Evolutionary conservation across 1,140 invertebrate species (phyloP), one percentile per base, ranked within the genome.

Genomic region (Drosophila tani): DNA sequence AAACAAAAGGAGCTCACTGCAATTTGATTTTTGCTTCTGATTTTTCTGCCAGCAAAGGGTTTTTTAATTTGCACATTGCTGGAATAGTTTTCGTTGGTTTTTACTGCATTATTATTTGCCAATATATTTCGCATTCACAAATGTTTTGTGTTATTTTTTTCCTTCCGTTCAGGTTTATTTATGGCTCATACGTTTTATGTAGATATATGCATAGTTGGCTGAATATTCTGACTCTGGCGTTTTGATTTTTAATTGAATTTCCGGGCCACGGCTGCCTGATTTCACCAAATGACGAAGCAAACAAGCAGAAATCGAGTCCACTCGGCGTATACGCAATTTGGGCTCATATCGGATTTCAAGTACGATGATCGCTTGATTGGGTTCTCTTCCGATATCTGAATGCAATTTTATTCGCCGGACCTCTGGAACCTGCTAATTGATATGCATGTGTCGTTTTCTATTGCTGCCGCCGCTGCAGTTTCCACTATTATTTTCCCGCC

Each of bases 201-300:
- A 71, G 15, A 50, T 50, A 64, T 68, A 41, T 71, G 65, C 35
- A 58, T 50, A 73, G 40, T 71, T 41, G 29, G 19, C 11, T 60
- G 69, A 11, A 51, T 51, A 40, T 60, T 73, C 57, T 17, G 65
- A 70, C 19, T 70, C 69, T 78, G 64, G 45, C 65, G 49, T 69
- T 71, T 78, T 78, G 75, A 78, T 78, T 78, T 78, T 76, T 76
- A 66, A 76, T 76, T 67, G 75, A 77, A 77, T 77, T 59, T 57
- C 19, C 40, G 27, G 43, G 43, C 29, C 17, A 64, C 56, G 41
- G 68, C 40, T 74, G 69, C 19, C 41, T 21, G 56, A 14, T n/a
- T 50, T 51, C 17, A 40, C 21, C 57, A 66, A 75, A 76, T 66
- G 46, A 45, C 55, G 59, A 53, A 12, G 21, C 71, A 76, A 76